Conservation (phyloP, 1,140 invertebrate genomes). For the Spodoptera litura region DNA sequence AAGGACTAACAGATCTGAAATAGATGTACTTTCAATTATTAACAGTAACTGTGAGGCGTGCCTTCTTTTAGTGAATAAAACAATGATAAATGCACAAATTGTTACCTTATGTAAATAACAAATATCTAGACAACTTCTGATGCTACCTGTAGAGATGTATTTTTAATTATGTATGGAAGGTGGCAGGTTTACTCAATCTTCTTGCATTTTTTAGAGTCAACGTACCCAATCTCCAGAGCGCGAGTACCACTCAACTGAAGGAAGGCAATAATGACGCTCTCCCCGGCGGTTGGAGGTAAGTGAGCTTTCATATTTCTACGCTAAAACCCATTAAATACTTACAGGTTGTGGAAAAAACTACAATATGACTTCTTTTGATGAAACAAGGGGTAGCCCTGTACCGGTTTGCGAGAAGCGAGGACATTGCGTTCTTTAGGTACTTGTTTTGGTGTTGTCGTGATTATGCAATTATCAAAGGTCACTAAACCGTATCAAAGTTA, state of each 20-base stretch:
- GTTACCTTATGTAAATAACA: no score
- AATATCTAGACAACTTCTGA: no score
- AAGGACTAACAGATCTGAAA: no score
- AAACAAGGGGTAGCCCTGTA: neutral
- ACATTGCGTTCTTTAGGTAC: neutral
- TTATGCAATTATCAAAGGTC: no score
- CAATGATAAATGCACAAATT: no score
- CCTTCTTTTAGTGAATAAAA: no score
- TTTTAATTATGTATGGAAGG: neutral
- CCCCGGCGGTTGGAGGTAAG: conserved; percentile 72
- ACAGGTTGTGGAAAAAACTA: neutral
- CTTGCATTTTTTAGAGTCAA: conserved; percentile 65
- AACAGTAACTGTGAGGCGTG: no score
- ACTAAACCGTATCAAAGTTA: no score
- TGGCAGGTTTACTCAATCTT: neutral
- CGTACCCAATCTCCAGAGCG: conserved; percentile 72
- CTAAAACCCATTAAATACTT: neutral
- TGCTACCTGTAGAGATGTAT: neutral
- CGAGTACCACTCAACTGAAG: conserved; percentile 73
- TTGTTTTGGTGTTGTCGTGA: neutral
- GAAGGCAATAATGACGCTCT: conserved; percentile 69
- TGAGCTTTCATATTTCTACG: conserved; percentile 17
- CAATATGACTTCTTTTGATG: neutral
- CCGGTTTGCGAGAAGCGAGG: conserved; percentile 18
- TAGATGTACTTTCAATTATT: no score